These are phyloP conservation scores for Anser brachyrhynchus DNA, from an alignment of 2,113 vertebrate species.

Conservation along the genomic window DNA sequence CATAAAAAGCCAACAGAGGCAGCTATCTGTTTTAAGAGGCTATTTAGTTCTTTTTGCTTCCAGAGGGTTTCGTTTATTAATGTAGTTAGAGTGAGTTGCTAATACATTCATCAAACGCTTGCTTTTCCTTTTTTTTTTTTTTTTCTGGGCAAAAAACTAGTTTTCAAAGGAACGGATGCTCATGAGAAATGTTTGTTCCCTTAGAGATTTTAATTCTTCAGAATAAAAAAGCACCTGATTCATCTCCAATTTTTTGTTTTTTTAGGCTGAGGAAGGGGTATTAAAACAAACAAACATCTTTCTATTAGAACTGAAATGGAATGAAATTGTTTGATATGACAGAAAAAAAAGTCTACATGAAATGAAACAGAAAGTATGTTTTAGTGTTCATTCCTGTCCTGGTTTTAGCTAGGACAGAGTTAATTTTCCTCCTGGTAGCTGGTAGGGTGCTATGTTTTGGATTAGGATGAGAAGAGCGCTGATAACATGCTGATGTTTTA, in stretches of 20 bases:
- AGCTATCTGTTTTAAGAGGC: conserved; percentile 16
- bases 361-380: neutral
- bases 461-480: too few relatives aligned
- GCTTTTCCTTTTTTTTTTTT: neutral
- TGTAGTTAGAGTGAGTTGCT: neutral
- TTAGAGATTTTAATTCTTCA: neutral
- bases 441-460: too few relatives aligned
- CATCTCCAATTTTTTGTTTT: conserved; percentile 34
- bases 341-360: neutral
- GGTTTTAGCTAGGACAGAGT: too few relatives aligned
- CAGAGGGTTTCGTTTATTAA: neutral
- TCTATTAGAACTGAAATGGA: neutral
- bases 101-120: neutral
- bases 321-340: conserved; percentile 9
- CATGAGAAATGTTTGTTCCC: conserved; percentile 13
- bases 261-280: conserved; percentile 2
- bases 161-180: conserved; percentile 13
- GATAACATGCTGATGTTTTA: too few relatives aligned
- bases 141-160: neutral
- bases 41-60: conserved; percentile 4
- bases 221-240: neutral
- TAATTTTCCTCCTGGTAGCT: too few relatives aligned
- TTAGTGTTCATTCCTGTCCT: neutral
- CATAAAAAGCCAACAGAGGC: neutral
- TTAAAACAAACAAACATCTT: conserved; percentile 16